phyloP scores from a whole-genome alignment of 2,113 vertebrate genomes.

The Origma solitaria region DNA sequence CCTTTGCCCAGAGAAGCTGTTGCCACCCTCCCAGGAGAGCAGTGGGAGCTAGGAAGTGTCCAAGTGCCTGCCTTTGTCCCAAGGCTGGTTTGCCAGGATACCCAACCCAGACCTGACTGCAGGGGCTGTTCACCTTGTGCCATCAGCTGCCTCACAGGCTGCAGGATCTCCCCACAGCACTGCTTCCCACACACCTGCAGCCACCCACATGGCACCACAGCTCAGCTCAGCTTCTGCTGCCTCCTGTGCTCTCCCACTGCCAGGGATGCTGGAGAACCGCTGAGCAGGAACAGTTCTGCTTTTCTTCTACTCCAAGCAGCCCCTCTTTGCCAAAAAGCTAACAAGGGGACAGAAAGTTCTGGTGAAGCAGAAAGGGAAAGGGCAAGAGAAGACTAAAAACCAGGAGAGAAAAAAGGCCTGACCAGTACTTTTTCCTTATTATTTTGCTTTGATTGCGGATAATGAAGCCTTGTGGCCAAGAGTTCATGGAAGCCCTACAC shows the following conservation, averaged over 20 bases:
- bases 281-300: background rate
- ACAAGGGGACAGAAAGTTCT: background rate
- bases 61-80: background rate
- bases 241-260: background rate
- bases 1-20: background rate
- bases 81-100: background rate
- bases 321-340: background rate
- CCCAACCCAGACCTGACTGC: background rate
- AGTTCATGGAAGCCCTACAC: background rate
- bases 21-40: background rate
- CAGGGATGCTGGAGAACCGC: background rate
- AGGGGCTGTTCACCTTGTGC: background rate
- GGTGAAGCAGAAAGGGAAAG: background rate
- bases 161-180: background rate
- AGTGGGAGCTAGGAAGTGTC: background rate
- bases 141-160: background rate
- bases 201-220: rapidly evolving
- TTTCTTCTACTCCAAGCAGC: background rate
- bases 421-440: background rate
- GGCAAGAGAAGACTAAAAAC: background rate
- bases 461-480: rapidly evolving
- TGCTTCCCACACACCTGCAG: background rate
- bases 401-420: background rate
- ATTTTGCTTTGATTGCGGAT: background rate
- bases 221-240: background rate